These are phyloP conservation scores for Candoia aspera DNA, from an alignment of 2,113 vertebrate genomes.

Conservation along the genomic window DNA sequence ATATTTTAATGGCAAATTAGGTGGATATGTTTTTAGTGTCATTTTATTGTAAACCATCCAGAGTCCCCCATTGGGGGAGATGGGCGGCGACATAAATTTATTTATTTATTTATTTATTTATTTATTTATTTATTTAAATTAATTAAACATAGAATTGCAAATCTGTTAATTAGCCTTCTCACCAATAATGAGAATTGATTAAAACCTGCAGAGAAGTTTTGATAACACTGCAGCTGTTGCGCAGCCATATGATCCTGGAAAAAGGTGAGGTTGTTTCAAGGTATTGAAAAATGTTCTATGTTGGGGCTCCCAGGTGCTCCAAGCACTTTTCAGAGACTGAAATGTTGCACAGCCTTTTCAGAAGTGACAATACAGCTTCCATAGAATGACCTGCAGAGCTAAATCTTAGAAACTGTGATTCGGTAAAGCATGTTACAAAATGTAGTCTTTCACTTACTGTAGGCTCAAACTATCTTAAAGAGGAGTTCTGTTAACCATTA, in stretches of 20 bases:
- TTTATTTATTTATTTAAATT: too few relatives aligned
- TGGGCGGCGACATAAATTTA: too few relatives aligned
- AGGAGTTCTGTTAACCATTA: neutral
- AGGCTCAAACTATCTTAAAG: neutral
- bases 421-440: neutral
- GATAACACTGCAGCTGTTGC: neutral
- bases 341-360: neutral
- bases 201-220: neutral
- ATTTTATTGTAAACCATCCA: too few relatives aligned
- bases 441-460: neutral
- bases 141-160: neutral
- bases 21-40: too few relatives aligned
- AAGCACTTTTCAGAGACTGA: too few relatives aligned
- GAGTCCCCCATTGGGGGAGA: too few relatives aligned
- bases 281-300: neutral
- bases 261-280: neutral
- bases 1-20: too few relatives aligned
- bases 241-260: neutral
- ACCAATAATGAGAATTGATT: neutral
- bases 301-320: neutral
- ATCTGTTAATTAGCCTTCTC: neutral
- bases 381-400: neutral
- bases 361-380: neutral
- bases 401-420: neutral
- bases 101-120: too few relatives aligned